Conservation (phyloP, 2,113 vertebrate genomes). For the Condylura cristata region DNA sequence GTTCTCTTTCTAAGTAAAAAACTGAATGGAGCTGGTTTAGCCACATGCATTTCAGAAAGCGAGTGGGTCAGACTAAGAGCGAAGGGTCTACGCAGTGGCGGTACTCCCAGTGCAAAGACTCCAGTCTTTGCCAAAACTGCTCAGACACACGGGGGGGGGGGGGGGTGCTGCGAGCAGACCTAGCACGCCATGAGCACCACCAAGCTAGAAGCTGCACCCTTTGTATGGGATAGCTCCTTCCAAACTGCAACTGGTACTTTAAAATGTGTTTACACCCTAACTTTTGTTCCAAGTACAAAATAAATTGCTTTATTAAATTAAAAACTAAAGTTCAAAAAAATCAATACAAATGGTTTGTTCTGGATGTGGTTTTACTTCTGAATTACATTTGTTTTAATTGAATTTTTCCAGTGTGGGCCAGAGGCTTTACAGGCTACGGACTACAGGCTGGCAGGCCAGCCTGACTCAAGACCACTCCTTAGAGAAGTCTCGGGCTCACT, state of each 20-base stretch:
- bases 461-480: neutral
- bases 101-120: constrained; percentile 79
- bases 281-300: constrained; percentile 54
- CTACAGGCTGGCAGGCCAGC: constrained; percentile 7
- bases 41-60: constrained; percentile 82
- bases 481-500: neutral
- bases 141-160: constrained; percentile 39
- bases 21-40: constrained; percentile 77
- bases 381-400: constrained; percentile 70
- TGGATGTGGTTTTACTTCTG: constrained; percentile 65
- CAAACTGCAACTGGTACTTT: constrained; percentile 20
- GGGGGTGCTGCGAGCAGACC: neutral
- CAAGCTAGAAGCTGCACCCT: neutral
- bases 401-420: constrained; percentile 53
- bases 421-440: constrained; percentile 45
- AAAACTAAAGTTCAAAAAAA: constrained; percentile 62
- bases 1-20: constrained; percentile 78
- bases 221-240: neutral
- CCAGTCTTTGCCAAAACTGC: constrained; percentile 76
- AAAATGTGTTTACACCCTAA: neutral
- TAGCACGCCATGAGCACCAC: neutral
- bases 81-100: constrained; percentile 44
- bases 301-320: constrained; percentile 69
- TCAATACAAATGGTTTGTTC: constrained; percentile 51
- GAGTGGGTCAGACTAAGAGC: constrained; percentile 83